These are phyloP conservation scores for Astreopora myriophthalma DNA, from an alignment of 64 coral and sea anemone species.

Conservation along the genomic window DNA sequence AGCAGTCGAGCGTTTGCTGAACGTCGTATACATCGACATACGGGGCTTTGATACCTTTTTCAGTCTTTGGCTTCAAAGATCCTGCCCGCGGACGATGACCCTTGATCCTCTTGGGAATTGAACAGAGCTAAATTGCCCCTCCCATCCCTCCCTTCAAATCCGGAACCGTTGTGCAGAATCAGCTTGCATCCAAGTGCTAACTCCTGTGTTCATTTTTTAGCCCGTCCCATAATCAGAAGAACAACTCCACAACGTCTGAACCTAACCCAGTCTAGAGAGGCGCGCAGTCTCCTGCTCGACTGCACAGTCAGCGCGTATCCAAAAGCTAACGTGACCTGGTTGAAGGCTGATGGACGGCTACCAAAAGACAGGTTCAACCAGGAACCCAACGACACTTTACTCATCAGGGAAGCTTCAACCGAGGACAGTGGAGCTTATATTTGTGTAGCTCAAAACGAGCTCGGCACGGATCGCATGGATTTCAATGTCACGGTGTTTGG, in stretches of 20 bases:
- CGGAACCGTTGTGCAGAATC: too few relatives aligned
- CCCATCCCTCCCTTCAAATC: too few relatives aligned
- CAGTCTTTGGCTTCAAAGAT: neutral
- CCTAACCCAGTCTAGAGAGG: neutral
- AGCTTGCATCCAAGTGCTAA: too few relatives aligned
- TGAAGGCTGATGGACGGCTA: conserved; percentile 12
- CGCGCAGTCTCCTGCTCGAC: neutral
- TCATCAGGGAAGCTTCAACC: neutral
- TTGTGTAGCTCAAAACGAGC: conserved; percentile 32
- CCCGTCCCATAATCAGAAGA: neutral
- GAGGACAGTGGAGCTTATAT: conserved; percentile 54
- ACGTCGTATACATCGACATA: too few relatives aligned
- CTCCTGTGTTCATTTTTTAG: neutral
- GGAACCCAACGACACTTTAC: neutral
- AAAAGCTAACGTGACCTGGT: conserved; percentile 23
- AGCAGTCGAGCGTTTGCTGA: too few relatives aligned
- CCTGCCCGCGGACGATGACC: too few relatives aligned
- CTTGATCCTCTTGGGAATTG: too few relatives aligned
- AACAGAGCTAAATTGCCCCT: too few relatives aligned
- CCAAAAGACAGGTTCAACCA: conserved; percentile 3
- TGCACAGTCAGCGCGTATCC: conserved; percentile 52
- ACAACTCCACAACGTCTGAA: neutral
- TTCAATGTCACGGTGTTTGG: conserved; percentile 58
- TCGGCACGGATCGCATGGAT: conserved; percentile 25
- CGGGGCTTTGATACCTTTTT: too few relatives aligned